phyloP scores from a whole-genome alignment of 2,888 invertebrate genomes.

The Gymnoscelis rufifasciata region DNA sequence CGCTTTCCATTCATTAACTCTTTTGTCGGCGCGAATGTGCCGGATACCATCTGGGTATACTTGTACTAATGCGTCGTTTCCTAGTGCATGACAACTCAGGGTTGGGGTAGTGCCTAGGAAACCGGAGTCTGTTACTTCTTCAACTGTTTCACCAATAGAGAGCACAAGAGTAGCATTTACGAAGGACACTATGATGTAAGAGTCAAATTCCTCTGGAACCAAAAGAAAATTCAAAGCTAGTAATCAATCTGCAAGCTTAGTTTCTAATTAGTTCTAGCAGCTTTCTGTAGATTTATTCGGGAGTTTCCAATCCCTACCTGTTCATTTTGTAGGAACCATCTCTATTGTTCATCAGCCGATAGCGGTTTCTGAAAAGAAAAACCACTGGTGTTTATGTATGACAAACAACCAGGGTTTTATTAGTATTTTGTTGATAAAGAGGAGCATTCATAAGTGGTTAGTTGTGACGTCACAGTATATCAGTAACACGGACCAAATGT shows the following conservation, averaged over 20 bases:
- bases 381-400: constrained; percentile 94
- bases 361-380: constrained; percentile 88
- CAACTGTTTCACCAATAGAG: constrained; percentile 99
- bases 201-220: constrained; percentile 97
- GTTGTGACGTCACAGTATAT: constrained; percentile 68
- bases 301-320: constrained; percentile 67
- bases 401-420: constrained; percentile 81
- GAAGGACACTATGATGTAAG: constrained; percentile 99
- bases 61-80: constrained; percentile 98
- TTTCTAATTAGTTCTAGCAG: constrained; percentile 38
- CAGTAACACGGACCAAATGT: constrained; percentile 77
- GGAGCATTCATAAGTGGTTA: constrained; percentile 75
- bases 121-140: constrained; percentile 99
- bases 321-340: constrained; percentile 55
- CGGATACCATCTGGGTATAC: constrained; percentile 99
- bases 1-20: constrained; percentile 99
- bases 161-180: constrained; percentile 97
- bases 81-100: constrained; percentile 97
- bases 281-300: constrained; percentile 44
- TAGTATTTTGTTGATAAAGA: constrained; percentile 75
- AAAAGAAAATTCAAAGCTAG: constrained; percentile 67
- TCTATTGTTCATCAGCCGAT: constrained; percentile 66
- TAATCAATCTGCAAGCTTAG: constrained; percentile 27
- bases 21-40: constrained; percentile 97
- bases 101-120: constrained; percentile 99